phyloP scores from a whole-genome alignment of 2,797 vertebrate species.

The Cryptoprocta ferox region DNA sequence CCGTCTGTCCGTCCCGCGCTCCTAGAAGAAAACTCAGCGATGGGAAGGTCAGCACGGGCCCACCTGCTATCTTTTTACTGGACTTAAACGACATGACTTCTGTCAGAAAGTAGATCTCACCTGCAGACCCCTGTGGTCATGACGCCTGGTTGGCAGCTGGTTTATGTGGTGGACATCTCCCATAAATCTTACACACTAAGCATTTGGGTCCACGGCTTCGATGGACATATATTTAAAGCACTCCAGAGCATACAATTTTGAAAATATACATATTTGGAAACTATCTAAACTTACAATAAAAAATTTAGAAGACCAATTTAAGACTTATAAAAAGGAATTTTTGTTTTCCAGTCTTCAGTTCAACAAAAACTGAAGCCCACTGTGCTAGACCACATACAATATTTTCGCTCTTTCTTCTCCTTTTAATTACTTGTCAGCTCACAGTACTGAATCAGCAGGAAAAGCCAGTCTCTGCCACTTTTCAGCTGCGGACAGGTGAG shows the following conservation, averaged over 20 bases:
- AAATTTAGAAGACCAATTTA: background rate
- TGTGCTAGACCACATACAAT: rapidly evolving
- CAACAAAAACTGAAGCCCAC: background rate
- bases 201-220: background rate
- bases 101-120: background rate
- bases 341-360: background rate
- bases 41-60: rapidly evolving
- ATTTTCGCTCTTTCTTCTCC: background rate
- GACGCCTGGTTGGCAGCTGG: background rate
- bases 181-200: background rate
- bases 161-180: background rate
- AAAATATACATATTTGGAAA: background rate
- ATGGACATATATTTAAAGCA: too few species aligned
- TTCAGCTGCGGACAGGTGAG: rapidly evolving
- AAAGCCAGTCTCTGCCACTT: background rate
- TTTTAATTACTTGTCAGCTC: background rate
- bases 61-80: background rate
- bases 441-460: background rate
- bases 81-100: background rate
- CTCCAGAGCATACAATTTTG: background rate
- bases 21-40: background rate
- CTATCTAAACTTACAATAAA: background rate
- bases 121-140: background rate
- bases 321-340: background rate
- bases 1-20: rapidly evolving